A percentile compares a stretch with the other conserved stretches of the same genome.
phyloP scores from a whole-genome alignment of 1,140 invertebrate species.

The Mizuhopecten yessoensis region DNA sequence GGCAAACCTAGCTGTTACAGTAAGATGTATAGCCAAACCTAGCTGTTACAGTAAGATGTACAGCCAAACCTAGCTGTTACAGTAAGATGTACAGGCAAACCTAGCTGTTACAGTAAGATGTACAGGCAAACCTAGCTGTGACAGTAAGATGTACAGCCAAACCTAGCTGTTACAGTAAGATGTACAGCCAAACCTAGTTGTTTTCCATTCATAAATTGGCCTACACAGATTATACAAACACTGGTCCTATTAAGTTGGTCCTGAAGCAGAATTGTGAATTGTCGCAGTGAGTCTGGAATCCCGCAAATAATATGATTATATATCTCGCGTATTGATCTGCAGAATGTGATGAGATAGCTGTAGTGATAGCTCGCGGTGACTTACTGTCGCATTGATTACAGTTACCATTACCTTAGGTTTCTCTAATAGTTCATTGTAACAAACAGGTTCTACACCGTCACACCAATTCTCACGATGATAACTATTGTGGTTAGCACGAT shows the following conservation, averaged over 20 bases:
- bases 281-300: not conserved
- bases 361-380: not conserved
- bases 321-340: not conserved
- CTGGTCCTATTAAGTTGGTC: not conserved
- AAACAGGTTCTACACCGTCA: too few relatives aligned
- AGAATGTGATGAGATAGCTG: not conserved
- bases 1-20: not conserved
- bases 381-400: too few relatives aligned
- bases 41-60: not conserved
- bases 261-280: not conserved
- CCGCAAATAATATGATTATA: not conserved
- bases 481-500: too few relatives aligned
- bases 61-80: not conserved
- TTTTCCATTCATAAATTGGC: conserved; percentile 8
- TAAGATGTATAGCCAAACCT: too few relatives aligned
- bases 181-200: not conserved
- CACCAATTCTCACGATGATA: too few relatives aligned
- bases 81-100: not conserved
- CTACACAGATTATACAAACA: not conserved
- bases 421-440: too few relatives aligned
- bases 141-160: too few relatives aligned
- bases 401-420: too few relatives aligned
- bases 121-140: not conserved
- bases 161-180: not conserved
- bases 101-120: not conserved